phyloP scores from a whole-genome alignment of 30 jellyfish, hydroid and myxozoan species.

The Cassiopea andromeda region DNA sequence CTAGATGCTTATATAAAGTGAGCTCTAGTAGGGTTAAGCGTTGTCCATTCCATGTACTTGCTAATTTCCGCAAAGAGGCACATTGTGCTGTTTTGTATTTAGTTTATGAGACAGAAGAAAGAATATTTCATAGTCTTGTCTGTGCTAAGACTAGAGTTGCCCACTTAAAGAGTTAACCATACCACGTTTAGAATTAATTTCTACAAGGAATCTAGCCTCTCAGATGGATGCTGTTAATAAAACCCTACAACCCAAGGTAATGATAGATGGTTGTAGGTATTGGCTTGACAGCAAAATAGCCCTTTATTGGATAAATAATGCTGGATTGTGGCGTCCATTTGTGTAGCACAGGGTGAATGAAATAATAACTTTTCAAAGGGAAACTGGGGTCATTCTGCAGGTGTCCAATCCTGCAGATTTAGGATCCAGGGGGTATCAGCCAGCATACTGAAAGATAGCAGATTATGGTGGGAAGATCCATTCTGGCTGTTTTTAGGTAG shows the following conservation, averaged over 20 bases:
- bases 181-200: conserved; percentile 32
- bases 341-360: no score
- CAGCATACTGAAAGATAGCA: no score
- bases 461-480: no score
- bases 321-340: no score
- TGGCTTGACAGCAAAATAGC: not conserved
- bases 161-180: conserved; percentile 8
- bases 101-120: conserved; percentile 14
- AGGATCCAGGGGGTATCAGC: no score
- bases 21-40: not conserved
- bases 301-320: not conserved
- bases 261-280: not conserved
- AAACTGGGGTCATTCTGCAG: no score
- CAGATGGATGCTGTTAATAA: not conserved
- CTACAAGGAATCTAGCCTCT: conserved; percentile 13
- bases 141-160: conserved; percentile 36
- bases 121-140: not conserved
- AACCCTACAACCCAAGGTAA: not conserved
- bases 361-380: no score
- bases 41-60: conserved; percentile 28
- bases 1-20: conserved; percentile 8
- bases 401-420: no score
- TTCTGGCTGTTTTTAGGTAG: not conserved
- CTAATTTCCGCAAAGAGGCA: conserved; percentile 1
- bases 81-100: conserved; percentile 9